phyloP scores from a whole-genome alignment of 53 echinoderm and acorn worm genomes.

The Stichopus horrens region DNA sequence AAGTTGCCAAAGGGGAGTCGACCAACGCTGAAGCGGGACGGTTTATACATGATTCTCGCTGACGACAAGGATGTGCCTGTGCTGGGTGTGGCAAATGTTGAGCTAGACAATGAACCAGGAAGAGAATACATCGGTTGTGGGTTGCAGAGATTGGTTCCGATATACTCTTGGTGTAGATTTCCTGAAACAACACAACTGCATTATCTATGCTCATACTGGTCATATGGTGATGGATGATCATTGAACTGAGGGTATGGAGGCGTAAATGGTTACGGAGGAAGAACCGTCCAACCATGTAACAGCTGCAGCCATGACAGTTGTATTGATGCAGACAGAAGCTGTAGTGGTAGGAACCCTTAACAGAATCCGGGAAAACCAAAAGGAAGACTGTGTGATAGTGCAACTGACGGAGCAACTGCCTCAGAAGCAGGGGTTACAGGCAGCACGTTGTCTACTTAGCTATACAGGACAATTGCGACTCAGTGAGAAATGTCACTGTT shows the following conservation, averaged over 20 bases:
- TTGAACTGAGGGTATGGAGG: too few species aligned
- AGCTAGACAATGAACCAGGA: neutral
- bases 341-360: neutral
- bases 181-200: conserved; percentile 25
- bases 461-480: neutral
- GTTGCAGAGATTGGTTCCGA: conserved; percentile 11
- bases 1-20: neutral
- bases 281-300: neutral
- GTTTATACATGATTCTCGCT: neutral
- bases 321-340: neutral
- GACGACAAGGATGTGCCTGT: conserved; percentile 21
- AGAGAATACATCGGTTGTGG: neutral
- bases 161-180: conserved; percentile 8
- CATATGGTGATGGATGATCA: neutral
- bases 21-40: neutral
- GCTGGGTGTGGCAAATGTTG: neutral
- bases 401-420: neutral
- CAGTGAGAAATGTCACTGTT: neutral
- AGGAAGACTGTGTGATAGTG: too few species aligned
- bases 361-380: neutral
- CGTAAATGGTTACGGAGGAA: too few species aligned
- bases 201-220: neutral
- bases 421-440: neutral
- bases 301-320: neutral
- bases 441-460: neutral